Evolutionary conservation across 2,113 vertebrate species (phyloP).

Genomic region (Steatornis caripensis): DNA sequence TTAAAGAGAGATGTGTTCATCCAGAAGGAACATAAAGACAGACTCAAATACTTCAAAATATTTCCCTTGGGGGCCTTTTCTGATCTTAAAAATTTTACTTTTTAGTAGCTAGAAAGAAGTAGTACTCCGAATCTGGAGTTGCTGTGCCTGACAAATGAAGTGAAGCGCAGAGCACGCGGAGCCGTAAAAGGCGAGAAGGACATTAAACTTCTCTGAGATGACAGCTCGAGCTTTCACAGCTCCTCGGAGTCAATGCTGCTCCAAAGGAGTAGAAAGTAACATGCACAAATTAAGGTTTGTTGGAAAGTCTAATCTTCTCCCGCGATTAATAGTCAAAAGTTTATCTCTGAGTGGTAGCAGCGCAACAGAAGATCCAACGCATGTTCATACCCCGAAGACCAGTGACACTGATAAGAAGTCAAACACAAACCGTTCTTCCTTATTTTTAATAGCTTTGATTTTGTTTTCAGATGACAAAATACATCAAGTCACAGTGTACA

Average conservation of each 20-base stretch:
- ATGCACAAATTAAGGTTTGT: background rate
- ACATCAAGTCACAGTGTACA: background rate
- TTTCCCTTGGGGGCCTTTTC: background rate
- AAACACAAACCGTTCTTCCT: rapidly evolving
- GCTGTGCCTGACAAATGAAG: constrained; percentile 4
- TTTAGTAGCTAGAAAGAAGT: background rate
- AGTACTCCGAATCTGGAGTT: background rate
- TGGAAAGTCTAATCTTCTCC: background rate
- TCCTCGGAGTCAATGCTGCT: background rate
- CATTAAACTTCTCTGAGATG: background rate
- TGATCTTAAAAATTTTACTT: background rate
- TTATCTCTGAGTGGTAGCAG: background rate
- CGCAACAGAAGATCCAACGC: background rate
- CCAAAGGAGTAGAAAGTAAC: background rate
- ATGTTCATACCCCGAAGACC: background rate
- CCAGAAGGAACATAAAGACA: background rate
- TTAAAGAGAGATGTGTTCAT: background rate
- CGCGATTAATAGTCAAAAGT: background rate
- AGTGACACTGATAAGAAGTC: background rate
- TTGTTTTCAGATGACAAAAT: background rate
- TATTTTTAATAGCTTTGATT: background rate
- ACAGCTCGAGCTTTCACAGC: background rate
- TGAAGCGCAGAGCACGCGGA: background rate
- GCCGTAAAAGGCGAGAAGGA: background rate
- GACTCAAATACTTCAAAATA: background rate